Base-by-base conservation (phyloP, 2,797 vertebrate genomes). In the Gallirallus australis region DNA sequence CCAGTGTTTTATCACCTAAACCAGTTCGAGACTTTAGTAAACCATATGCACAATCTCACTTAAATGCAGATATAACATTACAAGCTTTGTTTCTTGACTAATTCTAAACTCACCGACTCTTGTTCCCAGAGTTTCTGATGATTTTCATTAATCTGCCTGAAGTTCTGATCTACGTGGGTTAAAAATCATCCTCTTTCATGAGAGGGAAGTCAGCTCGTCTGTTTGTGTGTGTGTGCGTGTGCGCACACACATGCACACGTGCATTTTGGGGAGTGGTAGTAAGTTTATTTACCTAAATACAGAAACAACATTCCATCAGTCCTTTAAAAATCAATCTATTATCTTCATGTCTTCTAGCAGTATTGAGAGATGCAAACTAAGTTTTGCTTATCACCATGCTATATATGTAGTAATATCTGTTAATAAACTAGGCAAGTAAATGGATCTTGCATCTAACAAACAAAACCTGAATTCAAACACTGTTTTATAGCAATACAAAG, bases 201-300 rank as follows among this genome's bases (percentile, higher is more conserved):
- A 28, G 3, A 59, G 2, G 12, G 8, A 72, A 42, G 9, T 80
- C 4, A 3, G 12, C 3, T 68, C 0, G 0, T 39, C 10, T 5
- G 2, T 0, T 0, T 33, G 14, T 6, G 4, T 39, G 12, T 33
- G 6, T 4, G 4, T 4, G 5, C 1, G 3, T 2, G 2, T 2
- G 3, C 9, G 1, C 27, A 21, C 45, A 47, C 18, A 21, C 45
- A 47, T 17, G 31, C 20, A 14, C 1, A 9, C 5, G 6, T 37
- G 40, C 12, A 7, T 24, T 76, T 65, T 40, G 7, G 2, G 2
- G 4, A 8, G 4, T 14, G 2, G 4, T 57, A 15, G 3, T 31
- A 60, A 80, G 24, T 68, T 18, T 30, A 37, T 28, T 14, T 69
- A 20, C 31, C 20, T 45, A 77, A 33, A 28, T 76, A 65, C 18